A percentile compares a stretch with the other conserved stretches of the same genome.
Conservation (phyloP, 2,888 invertebrate genomes). For the Volucella zonaria region DNA sequence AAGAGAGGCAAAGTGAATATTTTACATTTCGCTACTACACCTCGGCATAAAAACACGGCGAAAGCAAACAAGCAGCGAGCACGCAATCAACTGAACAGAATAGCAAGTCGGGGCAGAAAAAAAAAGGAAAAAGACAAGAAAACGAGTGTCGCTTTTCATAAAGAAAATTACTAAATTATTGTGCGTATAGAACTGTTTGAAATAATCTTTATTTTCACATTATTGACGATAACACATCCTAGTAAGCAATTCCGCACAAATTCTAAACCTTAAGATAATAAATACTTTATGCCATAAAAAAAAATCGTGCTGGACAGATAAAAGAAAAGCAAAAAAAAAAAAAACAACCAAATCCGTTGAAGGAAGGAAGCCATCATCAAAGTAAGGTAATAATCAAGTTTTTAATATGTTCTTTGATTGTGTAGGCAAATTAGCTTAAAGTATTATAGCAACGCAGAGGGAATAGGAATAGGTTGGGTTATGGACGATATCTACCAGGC, state of each 20-base stretch:
- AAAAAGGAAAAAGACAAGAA: slow-evolving; percentile 33
- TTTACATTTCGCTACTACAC: slow-evolving; percentile 20
- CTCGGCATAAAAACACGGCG: slow-evolving; percentile 55
- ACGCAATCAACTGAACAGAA: slow-evolving; percentile 43
- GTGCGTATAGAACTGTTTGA: slow-evolving; percentile 2
- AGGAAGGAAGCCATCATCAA: slow-evolving; percentile 17
- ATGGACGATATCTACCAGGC: slow-evolving; percentile 13
- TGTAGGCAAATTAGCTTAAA: neutral
- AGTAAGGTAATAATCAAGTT: slow-evolving; percentile 51
- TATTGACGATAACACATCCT: neutral
- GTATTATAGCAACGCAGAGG: neutral
- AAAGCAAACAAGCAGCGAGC: slow-evolving; percentile 46
- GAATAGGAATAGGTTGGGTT: neutral
- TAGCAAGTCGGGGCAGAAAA: slow-evolving; percentile 36
- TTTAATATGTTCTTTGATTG: slow-evolving; percentile 11
- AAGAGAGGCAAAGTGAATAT: slow-evolving; percentile 31
- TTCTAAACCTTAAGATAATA: slow-evolving; percentile 6
- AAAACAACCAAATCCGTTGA: neutral
- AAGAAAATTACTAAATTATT: slow-evolving; percentile 6
- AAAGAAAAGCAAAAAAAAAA: neutral
- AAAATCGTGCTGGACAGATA: neutral
- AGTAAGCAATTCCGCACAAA: neutral
- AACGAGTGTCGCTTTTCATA: slow-evolving; percentile 23
- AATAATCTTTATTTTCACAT: slow-evolving; percentile 5
- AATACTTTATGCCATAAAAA: slow-evolving; percentile 5